Percentiles rank a stretch among this genome's conserved stretches.
These are phyloP conservation scores for Mallotus villosus DNA, from an alignment of 2,797 vertebrate genomes.

Conservation along the genomic window DNA sequence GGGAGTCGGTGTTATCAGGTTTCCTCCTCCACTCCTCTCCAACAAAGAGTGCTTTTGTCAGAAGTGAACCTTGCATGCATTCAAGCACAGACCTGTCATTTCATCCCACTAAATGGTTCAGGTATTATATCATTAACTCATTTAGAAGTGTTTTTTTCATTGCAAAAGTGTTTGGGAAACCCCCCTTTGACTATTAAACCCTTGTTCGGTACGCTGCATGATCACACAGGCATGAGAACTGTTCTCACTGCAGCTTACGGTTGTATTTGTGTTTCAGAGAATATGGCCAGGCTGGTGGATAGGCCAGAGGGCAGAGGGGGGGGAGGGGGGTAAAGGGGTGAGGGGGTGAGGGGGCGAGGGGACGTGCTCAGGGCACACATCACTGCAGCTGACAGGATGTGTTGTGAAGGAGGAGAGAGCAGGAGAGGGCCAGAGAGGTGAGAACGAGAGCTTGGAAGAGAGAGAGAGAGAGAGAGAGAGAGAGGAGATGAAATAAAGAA, in stretches of 20 bases:
- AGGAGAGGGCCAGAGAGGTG: conserved; percentile 23
- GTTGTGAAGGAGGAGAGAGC: conserved; percentile 18
- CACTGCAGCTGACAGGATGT: conserved; percentile 40
- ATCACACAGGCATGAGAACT: neutral
- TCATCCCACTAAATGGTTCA: conserved; percentile 56
- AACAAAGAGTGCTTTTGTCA: conserved; percentile 71
- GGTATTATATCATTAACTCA: conserved; percentile 60
- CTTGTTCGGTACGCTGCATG: neutral
- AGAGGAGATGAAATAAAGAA: conserved; percentile 26
- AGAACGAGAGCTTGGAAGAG: neutral
- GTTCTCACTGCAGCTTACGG: neutral
- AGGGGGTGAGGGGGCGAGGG: neutral
- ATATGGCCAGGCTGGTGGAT: conserved; percentile 46
- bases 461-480: neutral
- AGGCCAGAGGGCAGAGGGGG: conserved; percentile 14
- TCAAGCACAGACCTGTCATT: conserved; percentile 57
- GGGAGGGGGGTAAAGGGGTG: neutral
- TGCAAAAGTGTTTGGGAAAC: neutral
- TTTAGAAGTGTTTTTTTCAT: conserved; percentile 42
- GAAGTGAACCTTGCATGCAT: conserved; percentile 56
- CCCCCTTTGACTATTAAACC: neutral
- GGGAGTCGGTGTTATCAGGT: conserved; percentile 42
- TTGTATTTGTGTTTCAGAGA: conserved; percentile 25
- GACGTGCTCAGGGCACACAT: neutral
- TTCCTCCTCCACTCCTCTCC: conserved; percentile 55